Evolutionary conservation across 2,888 invertebrate species (phyloP), one percentile per base, ranked within the genome.

Genomic region (Cheilosia pagana): DNA sequence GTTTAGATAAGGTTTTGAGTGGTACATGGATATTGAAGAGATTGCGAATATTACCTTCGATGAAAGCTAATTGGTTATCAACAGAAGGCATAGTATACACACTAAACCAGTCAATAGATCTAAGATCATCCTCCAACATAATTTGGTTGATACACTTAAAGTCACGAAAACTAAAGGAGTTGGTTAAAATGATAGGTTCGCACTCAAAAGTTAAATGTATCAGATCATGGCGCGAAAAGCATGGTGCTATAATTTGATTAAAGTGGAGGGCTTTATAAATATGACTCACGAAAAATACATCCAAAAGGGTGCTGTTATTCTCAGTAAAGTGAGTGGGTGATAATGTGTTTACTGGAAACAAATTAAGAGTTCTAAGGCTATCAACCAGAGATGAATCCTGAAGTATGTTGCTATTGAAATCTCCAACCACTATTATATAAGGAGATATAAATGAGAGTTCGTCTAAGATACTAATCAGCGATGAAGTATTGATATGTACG

Each of bases 71-170:
- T 41, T 53, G 52, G 14, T 41, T 41, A 10, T 65, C 65, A 16
- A 65, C 52, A 16, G 14, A 14, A 3, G 52, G 10, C 65, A 65
- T 65, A 25, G 23, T 39, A 21, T 68, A 68, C 5, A 68, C 43
- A 3, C 45, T 4, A 68, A 39, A 45, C 68, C 55, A 65, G 52
- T 52, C n/a, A 7, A 39, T 28, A 14, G 14, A 19, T 12, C 21
- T 39, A 62, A 31, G n/a, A n/a, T 62, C 45, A 10, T 50, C 35
- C 25, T 63, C 41, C 21, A 63, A 35, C n/a, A 21, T 31, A 35
- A 8, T 25, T 7, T 19, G 5, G 35, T 63, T 48, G 16, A 60
- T 6, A 4, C 7, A 7, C 25, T 45, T 45, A 16, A 60, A 45
- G 28, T 59, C 21, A 8, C 50, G 19, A 25, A 35, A 57, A 10